Percentiles rank a stretch among this genome's conserved stretches.
These are phyloP conservation scores for Sabellastarte sp. DNA, from an alignment of 2,888 invertebrate genomes.

Conservation along the genomic window DNA sequence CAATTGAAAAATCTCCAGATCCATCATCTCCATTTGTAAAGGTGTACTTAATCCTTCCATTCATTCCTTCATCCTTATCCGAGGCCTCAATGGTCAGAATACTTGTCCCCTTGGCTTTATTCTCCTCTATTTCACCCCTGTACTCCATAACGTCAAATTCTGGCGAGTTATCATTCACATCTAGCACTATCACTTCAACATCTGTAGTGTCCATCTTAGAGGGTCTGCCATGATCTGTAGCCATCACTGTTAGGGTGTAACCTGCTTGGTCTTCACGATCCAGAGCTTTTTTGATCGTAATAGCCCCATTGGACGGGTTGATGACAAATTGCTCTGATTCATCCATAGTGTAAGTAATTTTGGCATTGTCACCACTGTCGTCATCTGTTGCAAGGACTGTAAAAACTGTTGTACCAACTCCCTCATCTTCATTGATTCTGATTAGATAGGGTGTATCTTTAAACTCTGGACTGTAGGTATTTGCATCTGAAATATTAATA, in stretches of 20 bases:
- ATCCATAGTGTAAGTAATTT: conserved; percentile 62
- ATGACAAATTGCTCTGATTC: conserved; percentile 71
- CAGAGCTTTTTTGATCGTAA: conserved; percentile 78
- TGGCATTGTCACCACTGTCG: conserved; percentile 91
- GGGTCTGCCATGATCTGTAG: conserved; percentile 88
- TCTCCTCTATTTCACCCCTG: conserved; percentile 83
- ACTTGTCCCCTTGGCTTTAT: conserved; percentile 85
- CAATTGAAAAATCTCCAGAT: conserved; percentile 88
- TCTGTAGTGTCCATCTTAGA: conserved; percentile 90
- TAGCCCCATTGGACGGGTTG: conserved; percentile 89
- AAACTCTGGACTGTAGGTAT: conserved; percentile 89
- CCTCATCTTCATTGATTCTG: conserved; percentile 73
- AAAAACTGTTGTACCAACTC: conserved; percentile 85
- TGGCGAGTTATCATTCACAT: conserved; percentile 94
- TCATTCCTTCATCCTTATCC: conserved; percentile 84
- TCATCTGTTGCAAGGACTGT: conserved; percentile 89
- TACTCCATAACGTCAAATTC: conserved; percentile 80
- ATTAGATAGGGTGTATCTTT: conserved; percentile 81
- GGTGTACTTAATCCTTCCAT: conserved; percentile 79
- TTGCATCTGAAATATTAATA: conserved; percentile 91
- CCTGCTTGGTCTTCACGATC: conserved; percentile 80
- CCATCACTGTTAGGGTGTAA: conserved; percentile 84
- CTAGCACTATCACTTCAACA: conserved; percentile 89
- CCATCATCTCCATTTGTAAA: conserved; percentile 63
- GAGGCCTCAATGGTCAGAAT: conserved; percentile 88